A percentile compares a stretch with the other conserved stretches of the same genome.
phyloP scores from a whole-genome alignment of 2,797 vertebrate species.

The Muraenolepis orangiensis region DNA sequence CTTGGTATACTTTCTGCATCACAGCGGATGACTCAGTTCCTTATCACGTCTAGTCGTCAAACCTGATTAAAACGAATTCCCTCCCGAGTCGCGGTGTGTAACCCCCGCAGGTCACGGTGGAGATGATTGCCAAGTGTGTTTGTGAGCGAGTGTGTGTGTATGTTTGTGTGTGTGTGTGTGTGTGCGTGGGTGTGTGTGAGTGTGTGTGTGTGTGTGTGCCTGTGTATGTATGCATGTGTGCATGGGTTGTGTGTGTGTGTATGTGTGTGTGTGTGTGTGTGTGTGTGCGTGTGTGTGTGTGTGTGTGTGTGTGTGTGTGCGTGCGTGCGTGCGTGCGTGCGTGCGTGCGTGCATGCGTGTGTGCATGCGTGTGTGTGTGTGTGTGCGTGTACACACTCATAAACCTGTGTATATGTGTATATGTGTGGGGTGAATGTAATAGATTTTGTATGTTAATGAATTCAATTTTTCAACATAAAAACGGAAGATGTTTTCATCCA shows the following conservation, averaged over 20 bases:
- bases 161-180: not conserved
- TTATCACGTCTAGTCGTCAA: conserved; percentile 42
- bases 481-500: not conserved
- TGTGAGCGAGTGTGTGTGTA: conserved; percentile 5
- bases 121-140: conserved; percentile 10
- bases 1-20: conserved; percentile 35
- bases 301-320: conserved; percentile 6
- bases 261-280: not conserved
- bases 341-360: not conserved
- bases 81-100: conserved; percentile 21
- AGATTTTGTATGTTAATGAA: not conserved
- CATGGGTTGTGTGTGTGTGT: not conserved
- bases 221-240: not conserved
- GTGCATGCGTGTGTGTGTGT: not conserved
- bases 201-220: not conserved
- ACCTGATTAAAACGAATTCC: conserved; percentile 50
- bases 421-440: not conserved
- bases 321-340: not conserved
- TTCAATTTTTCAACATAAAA: not conserved
- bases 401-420: not conserved
- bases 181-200: not conserved
- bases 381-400: not conserved
- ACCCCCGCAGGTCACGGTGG: conserved; percentile 6
- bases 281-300: not conserved
- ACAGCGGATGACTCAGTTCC: conserved; percentile 53